These are phyloP conservation scores for Phrixothrix hirtus DNA, from an alignment of 2,888 invertebrate genomes.

Conservation along the genomic window DNA sequence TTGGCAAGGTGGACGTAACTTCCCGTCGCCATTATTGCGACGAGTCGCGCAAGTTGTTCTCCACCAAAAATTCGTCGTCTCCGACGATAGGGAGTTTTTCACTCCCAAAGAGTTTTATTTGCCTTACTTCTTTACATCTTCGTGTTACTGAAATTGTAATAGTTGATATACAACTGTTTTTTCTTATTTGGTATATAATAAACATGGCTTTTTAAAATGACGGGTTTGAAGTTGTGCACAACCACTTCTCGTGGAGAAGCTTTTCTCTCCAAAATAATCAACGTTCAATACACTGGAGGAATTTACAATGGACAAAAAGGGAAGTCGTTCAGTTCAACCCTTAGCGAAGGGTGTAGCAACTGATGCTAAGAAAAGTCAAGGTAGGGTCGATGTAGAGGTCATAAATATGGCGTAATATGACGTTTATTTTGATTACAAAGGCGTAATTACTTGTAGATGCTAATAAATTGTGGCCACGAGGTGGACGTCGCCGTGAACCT, in stretches of 20 bases:
- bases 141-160: constrained; percentile 42
- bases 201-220: constrained; percentile 86
- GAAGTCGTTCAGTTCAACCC: constrained; percentile 69
- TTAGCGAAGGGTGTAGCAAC: constrained; percentile 70
- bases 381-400: constrained; percentile 57
- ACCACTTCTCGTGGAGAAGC: constrained; percentile 76
- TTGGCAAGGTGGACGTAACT: constrained; percentile 32
- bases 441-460: constrained; percentile 57
- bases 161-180: constrained; percentile 49
- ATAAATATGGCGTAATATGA: constrained; percentile 34
- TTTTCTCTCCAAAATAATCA: constrained; percentile 60
- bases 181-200: constrained; percentile 63
- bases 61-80: constrained; percentile 64
- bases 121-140: constrained; percentile 12
- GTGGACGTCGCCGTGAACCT: constrained; percentile 68
- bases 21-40: constrained; percentile 74
- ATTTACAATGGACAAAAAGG: constrained; percentile 77
- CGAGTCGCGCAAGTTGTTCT: constrained; percentile 60
- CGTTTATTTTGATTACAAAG: constrained; percentile 35
- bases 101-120: constrained; percentile 33
- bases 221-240: constrained; percentile 68
- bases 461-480: constrained; percentile 66
- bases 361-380: constrained; percentile 77
- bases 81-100: constrained; percentile 67
- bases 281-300: constrained; percentile 45